Evolutionary conservation across 2,888 invertebrate species (phyloP).

Genomic region (Drosophila subsilvestris): DNA sequence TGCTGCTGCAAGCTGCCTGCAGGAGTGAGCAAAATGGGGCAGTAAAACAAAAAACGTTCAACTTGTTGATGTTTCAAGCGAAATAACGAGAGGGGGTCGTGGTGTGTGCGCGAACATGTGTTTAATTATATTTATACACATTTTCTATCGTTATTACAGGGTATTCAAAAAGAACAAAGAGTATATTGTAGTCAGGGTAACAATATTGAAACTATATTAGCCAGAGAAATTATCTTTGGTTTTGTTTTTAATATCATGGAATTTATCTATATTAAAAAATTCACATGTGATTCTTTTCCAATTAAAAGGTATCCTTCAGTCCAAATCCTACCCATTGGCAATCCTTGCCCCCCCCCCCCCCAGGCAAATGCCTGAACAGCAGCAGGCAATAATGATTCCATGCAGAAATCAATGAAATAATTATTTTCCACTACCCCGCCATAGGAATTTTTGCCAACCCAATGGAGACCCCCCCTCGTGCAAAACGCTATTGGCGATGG

Average conservation of each 20-base stretch:
- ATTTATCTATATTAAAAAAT: no score
- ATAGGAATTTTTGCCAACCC: conserved; percentile 15
- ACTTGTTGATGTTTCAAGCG: conserved; percentile 65
- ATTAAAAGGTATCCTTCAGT: neutral
- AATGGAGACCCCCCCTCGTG: neutral
- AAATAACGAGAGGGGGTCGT: conserved; percentile 33
- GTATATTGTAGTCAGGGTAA: neutral
- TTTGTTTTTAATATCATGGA: accelerated
- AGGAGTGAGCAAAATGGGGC: neutral
- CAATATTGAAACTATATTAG: no score
- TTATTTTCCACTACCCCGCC: conserved; percentile 38
- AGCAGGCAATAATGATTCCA: conserved; percentile 36
- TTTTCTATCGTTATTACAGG: conserved; percentile 16
- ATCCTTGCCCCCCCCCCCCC: conserved; percentile 4
- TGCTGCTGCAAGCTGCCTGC: neutral
- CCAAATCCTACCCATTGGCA: neutral
- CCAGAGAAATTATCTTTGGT: no score
- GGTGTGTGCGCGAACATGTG: conserved; percentile 28
- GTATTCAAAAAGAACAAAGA: neutral
- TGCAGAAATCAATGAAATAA: conserved; percentile 43
- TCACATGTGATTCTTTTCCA: no score
- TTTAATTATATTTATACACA: conserved; percentile 40
- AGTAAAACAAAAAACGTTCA: conserved; percentile 38
- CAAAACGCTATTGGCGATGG: neutral
- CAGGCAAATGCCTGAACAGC: conserved; percentile 7